Evolutionary conservation across 2,113 vertebrate genomes (phyloP).

Genomic region (Atlantisia rogersi): DNA sequence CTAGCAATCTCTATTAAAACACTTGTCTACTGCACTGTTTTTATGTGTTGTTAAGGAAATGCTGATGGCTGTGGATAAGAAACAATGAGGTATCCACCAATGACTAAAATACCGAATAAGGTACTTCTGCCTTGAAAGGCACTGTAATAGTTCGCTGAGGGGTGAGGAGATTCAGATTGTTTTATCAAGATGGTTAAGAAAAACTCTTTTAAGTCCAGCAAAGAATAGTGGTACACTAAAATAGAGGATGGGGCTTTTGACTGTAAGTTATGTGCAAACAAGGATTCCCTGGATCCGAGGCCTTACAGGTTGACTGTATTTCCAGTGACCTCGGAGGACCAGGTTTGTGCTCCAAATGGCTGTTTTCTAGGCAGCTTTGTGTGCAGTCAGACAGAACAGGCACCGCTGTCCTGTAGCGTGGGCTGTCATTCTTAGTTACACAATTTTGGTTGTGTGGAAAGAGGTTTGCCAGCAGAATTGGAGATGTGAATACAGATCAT

Average conservation of each 20-base stretch:
- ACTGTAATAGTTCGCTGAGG: neutral
- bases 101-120: constrained; percentile 23
- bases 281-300: neutral
- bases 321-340: neutral
- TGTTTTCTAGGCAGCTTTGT: neutral
- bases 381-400: neutral
- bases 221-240: neutral
- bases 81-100: constrained; percentile 36
- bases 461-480: neutral
- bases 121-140: constrained; percentile 7
- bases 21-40: constrained; percentile 34
- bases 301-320: neutral
- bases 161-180: neutral
- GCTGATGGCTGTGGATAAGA: constrained; percentile 67
- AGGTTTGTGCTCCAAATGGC: neutral
- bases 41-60: constrained; percentile 73
- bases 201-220: neutral
- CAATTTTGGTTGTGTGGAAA: neutral
- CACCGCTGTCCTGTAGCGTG: neutral
- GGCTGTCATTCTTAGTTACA: neutral
- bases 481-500: neutral
- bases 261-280: neutral
- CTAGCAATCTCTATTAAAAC: neutral
- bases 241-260: neutral
- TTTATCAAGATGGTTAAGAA: neutral